Base-by-base conservation (phyloP, 2,113 vertebrate species). In the Eudyptes chrysolophus region DNA sequence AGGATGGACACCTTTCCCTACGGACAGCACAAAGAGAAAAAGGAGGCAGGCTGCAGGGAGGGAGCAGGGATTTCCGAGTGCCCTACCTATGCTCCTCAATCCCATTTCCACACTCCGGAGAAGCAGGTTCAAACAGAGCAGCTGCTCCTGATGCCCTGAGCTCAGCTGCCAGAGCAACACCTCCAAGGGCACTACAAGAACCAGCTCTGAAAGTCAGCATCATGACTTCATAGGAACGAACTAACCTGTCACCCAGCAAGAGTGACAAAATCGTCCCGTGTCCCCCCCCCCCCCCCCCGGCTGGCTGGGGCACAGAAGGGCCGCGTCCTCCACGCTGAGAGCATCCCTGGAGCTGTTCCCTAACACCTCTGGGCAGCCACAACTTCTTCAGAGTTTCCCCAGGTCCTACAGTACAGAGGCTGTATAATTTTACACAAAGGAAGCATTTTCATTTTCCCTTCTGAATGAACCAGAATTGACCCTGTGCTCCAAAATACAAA, bases 181-280 rank as follows among this genome's bases (percentile, higher is more conserved):
- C 62, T 17, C n/a, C 0, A 1, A 69, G 24, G 30, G 27, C 49
- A 61, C 44, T 12, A 24, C 1, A 7, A 40, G 55, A 66, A 75
- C 11, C 38, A 78, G 36, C 60, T 57, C 81, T 52, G 20, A 68
- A 94, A 48, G 34, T 4, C 20, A 76, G 7, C 0, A 0, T n/a
- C 49, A 40, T 1, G 13, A 13, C n/a, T 89, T 26, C 0, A 2
- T 13, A 74, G 34, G 58, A 80, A 72, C 0, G 1, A 80, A 62
- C 61, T 24, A 58, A 92, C 40, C 25, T 2, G 16, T 34, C 48
- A 75, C 11, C 25, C 57, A 75, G 48, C 52, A 48, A 70, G 34
- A 62, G 4, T 20, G 1, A 64, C 8, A 55, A 42, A 81, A 49
- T 24, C 16, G 4, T 4, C 10, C 40, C 10, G 10, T 36, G 36